Conservation (phyloP, 2,888 invertebrate species). For the Gisinianus flammeolus region DNA sequence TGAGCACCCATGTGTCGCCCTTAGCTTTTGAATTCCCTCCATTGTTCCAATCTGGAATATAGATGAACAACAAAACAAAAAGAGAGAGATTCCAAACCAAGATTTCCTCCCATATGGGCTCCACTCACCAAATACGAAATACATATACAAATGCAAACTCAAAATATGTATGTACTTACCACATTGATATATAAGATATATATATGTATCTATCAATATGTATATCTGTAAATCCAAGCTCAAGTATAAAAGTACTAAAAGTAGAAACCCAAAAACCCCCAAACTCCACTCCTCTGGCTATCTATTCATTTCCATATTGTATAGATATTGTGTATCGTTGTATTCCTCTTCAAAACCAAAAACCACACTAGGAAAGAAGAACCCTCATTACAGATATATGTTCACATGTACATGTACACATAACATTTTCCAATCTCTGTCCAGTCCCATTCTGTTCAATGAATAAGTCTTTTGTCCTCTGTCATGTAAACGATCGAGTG, state of each 20-base stretch:
- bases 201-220: no score
- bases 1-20: constrained; percentile 3
- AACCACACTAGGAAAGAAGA: not conserved
- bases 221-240: no score
- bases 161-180: no score
- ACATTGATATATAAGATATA: no score
- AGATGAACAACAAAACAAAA: not conserved
- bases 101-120: constrained; percentile 6
- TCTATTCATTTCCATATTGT: not conserved
- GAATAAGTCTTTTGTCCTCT: not conserved
- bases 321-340: not conserved
- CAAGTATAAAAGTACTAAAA: no score
- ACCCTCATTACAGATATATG: no score
- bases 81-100: not conserved
- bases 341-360: not conserved
- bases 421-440: not conserved
- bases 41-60: not conserved
- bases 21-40: not conserved
- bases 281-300: constrained; percentile 3
- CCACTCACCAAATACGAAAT: not conserved
- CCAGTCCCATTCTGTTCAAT: no score
- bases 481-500: no score
- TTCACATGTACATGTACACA: not conserved
- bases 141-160: no score
- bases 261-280: no score